phyloP scores from a whole-genome alignment of 1,140 invertebrate species.

The Chrysopa pallens region DNA sequence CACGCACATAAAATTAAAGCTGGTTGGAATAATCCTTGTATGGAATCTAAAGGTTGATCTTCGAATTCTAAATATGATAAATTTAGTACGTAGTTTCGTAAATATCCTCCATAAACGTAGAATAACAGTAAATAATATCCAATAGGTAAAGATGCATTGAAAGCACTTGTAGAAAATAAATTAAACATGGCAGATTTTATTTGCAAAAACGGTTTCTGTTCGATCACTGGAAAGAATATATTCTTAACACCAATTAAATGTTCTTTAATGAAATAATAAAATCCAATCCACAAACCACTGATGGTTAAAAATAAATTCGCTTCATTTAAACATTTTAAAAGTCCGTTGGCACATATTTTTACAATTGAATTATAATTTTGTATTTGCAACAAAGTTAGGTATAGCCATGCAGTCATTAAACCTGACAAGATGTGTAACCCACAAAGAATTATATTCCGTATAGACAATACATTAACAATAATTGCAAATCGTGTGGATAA shows the following conservation, averaged over 20 bases:
- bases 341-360: slow-evolving; percentile 11
- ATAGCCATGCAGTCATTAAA: slow-evolving; percentile 36
- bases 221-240: slow-evolving; percentile 44
- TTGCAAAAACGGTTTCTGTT: slow-evolving; percentile 42
- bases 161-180: slow-evolving; percentile 33
- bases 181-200: slow-evolving; percentile 33
- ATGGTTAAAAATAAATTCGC: slow-evolving; percentile 39
- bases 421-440: slow-evolving; percentile 36
- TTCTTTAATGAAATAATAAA: slow-evolving; percentile 41
- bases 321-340: slow-evolving; percentile 26
- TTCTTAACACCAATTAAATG: slow-evolving; percentile 31
- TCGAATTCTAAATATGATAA: slow-evolving; percentile 29
- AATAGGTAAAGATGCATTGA: slow-evolving; percentile 36
- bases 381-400: slow-evolving; percentile 36
- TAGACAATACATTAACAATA: slow-evolving; percentile 35
- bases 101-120: slow-evolving; percentile 29
- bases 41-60: slow-evolving; percentile 22
- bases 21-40: slow-evolving; percentile 4
- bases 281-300: slow-evolving; percentile 46
- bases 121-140: slow-evolving; percentile 38
- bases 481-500: slow-evolving; percentile 39
- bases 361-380: slow-evolving; percentile 25
- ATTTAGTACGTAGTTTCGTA: slow-evolving; percentile 22
- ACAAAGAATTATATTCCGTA: slow-evolving; percentile 34
- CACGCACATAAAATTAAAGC: slow-evolving; percentile 41